These are phyloP conservation scores for Boulengerochromis microlepis DNA, from an alignment of 2,113 vertebrate species.

Conservation along the genomic window DNA sequence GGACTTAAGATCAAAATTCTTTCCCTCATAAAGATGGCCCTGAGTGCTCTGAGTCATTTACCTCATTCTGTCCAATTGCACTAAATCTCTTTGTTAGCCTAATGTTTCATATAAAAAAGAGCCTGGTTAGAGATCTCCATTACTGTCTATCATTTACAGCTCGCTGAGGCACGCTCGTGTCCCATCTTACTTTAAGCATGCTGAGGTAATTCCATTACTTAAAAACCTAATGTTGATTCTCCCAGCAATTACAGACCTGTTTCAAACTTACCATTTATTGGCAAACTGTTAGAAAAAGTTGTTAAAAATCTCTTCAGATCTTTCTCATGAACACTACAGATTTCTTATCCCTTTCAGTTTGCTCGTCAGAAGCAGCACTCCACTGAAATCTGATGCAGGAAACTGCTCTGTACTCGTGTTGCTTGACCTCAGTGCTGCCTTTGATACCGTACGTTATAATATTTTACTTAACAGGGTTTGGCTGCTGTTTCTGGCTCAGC, in stretches of 20 bases:
- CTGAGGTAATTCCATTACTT: neutral
- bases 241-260: fast-evolving
- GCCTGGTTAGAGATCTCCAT: neutral
- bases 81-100: neutral
- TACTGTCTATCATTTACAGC: neutral
- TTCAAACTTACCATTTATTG: fast-evolving
- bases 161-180: fast-evolving
- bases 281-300: neutral
- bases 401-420: neutral
- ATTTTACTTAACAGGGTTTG: fast-evolving
- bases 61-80: fast-evolving
- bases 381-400: neutral
- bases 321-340: fast-evolving
- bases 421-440: neutral
- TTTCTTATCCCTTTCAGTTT: neutral
- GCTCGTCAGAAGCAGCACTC: neutral
- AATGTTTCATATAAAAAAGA: fast-evolving
- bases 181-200: neutral
- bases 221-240: fast-evolving
- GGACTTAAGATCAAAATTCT: neutral
- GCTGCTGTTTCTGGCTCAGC: neutral
- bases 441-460: neutral
- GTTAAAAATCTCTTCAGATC: neutral
- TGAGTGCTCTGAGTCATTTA: neutral
- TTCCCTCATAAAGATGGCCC: too few species aligned